Evolutionary conservation across 2,113 vertebrate species (phyloP).

Genomic region (Quiscalus mexicanus): DNA sequence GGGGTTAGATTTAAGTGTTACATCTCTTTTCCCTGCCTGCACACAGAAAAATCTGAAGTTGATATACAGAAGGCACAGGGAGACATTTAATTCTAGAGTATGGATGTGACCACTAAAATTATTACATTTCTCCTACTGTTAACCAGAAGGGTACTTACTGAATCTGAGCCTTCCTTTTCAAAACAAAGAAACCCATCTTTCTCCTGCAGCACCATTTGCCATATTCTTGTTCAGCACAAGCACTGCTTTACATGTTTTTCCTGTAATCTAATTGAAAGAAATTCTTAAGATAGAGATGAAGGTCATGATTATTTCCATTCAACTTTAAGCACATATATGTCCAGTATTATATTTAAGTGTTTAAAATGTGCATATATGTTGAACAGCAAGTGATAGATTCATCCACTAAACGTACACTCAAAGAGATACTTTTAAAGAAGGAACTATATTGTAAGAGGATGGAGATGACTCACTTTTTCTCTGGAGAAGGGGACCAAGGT

Average conservation of each 20-base stretch:
- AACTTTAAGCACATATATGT: not conserved
- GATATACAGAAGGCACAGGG: not conserved
- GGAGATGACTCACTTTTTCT: not conserved
- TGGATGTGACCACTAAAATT: not conserved
- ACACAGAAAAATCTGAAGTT: not conserved
- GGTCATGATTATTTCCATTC: not conserved
- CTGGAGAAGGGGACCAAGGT: not conserved
- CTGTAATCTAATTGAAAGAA: not conserved
- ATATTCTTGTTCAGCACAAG: not conserved
- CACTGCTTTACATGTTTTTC: not conserved
- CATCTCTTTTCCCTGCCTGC: not conserved
- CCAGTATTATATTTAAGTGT: not conserved
- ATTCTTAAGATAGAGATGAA: not conserved
- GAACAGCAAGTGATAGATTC: not conserved
- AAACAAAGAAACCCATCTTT: not conserved
- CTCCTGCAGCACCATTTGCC: not conserved
- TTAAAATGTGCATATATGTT: not conserved
- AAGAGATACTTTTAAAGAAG: not conserved
- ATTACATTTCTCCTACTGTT: not conserved
- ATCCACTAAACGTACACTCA: not conserved
- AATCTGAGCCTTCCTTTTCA: not conserved
- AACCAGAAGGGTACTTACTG: not conserved
- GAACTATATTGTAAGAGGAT: not conserved
- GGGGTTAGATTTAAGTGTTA: not conserved
- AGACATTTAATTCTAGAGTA: not conserved